Base-by-base conservation (phyloP, 2,888 invertebrate genomes). In the Metopia argyrocephala region DNA sequence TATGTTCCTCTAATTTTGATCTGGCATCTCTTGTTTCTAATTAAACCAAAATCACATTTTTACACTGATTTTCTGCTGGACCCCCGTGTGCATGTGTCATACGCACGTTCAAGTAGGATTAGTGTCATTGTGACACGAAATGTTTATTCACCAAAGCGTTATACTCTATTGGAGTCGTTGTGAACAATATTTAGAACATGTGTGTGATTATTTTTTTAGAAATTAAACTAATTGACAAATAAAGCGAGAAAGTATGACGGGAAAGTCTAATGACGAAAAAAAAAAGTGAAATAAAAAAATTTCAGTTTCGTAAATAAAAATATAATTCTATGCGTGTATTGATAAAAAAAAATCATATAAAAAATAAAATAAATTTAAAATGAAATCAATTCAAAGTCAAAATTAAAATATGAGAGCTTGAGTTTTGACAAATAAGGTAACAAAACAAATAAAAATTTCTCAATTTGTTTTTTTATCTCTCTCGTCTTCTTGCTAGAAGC, bases 101-200 rank as follows among this genome's bases (percentile, higher is more conserved):
- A 81, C 65, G 81, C 61, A 70, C 76, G 74, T 74, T 81, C 73
- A 48, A 76, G 74, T 70, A 48, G 76, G 76, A 76, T 81, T 78
- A 81, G 69, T 81, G 74, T 78, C 74, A 76, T 23, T 65, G 25
- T 71, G 54, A 54, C 31, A 65, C 28, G 23, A 46, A 38, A 20
- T 25, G 9, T 46, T 57, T 31, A 38, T 21, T n/a, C 3, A 0
- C 1, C 38, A 12, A 62, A 20, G 52, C 31, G 20, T 12, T 56
- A 57, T 45, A 54, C 18, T 38, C 38, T 38, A 38, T 15, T 15
- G 23, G 48, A 23, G 20, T 48, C 28, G 28, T 28, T 23, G 7
- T 45, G 31, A 12, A 2, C 12, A 1, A n/a, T 23, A 21, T 31
- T 54, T 54, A 4, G 12, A 59, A 54, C 57, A 68, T 73, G 27